Conservation (phyloP, 2,888 invertebrate species). For the Operophtera brumata region DNA sequence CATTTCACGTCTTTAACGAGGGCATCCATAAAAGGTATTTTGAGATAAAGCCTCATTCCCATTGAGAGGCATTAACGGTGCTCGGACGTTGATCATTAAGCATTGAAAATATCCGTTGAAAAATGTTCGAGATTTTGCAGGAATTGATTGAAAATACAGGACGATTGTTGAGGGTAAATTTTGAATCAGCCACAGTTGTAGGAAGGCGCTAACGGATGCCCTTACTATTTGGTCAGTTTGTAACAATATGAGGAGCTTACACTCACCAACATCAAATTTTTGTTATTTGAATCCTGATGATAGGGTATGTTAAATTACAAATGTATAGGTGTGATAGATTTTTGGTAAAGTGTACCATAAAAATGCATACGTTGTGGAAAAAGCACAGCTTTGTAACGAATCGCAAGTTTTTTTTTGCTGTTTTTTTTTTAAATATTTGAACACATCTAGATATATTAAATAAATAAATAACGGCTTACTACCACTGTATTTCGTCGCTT, state of each 20-base stretch:
- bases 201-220: slow-evolving; percentile 28
- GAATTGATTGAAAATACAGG: slow-evolving; percentile 45
- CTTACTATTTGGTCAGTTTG: slow-evolving; percentile 28
- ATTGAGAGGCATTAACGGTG: slow-evolving; percentile 30
- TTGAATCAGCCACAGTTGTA: slow-evolving; percentile 37
- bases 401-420: too few relatives aligned
- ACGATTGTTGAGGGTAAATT: slow-evolving; percentile 44
- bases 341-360: too few relatives aligned
- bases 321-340: too few relatives aligned
- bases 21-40: slow-evolving; percentile 31
- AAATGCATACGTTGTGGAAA: too few relatives aligned
- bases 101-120: slow-evolving; percentile 30
- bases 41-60: slow-evolving; percentile 30
- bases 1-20: slow-evolving; percentile 33
- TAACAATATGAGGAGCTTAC: background rate
- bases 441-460: too few relatives aligned
- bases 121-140: slow-evolving; percentile 30
- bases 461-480: too few relatives aligned
- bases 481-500: too few relatives aligned
- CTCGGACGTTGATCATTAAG: slow-evolving; percentile 40
- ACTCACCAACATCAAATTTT: too few relatives aligned
- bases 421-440: too few relatives aligned
- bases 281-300: too few relatives aligned
- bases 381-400: too few relatives aligned
- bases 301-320: too few relatives aligned